Evolutionary conservation across 92 coral and sea anemone species (phyloP).

Genomic region (Phenganax subtilis): DNA sequence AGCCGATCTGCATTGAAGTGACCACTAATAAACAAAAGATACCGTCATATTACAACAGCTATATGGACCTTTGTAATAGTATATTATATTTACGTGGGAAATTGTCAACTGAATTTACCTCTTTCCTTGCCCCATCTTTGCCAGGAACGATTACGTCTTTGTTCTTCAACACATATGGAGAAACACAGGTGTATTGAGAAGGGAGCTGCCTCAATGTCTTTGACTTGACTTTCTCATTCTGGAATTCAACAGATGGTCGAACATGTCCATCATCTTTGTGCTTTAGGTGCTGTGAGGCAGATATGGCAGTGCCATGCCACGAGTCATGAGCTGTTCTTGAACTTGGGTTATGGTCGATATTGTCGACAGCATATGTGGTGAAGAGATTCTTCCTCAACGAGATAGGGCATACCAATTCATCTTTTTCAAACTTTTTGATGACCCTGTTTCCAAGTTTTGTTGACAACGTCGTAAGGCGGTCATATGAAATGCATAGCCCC

Average conservation of each 20-base stretch:
- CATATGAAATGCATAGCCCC: constrained; percentile 1
- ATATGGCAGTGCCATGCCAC: neutral
- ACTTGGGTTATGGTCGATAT: constrained; percentile 23
- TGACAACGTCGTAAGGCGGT: neutral
- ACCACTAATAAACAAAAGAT: constrained; percentile 5
- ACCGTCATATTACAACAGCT: constrained; percentile 5
- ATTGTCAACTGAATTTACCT: neutral
- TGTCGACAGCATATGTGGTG: constrained; percentile 21
- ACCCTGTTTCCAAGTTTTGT: neutral
- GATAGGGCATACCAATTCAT: neutral
- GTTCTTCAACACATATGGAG: constrained; percentile 23
- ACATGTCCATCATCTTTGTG: constrained; percentile 11
- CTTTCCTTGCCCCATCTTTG: constrained; percentile 2
- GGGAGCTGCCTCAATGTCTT: constrained; percentile 21
- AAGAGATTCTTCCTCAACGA: neutral
- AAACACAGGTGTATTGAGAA: constrained; percentile 12
- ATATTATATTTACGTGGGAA: neutral
- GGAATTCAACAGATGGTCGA: constrained; percentile 13
- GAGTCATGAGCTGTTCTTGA: constrained; percentile 14
- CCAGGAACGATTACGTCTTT: constrained; percentile 7
- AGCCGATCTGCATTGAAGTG: neutral
- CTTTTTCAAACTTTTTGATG: neutral
- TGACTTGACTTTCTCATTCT: neutral
- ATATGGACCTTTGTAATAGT: neutral
- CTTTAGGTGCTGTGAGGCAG: neutral